These are phyloP conservation scores for Zophobas morio DNA, from an alignment of 1,140 invertebrate species.

Conservation along the genomic window DNA sequence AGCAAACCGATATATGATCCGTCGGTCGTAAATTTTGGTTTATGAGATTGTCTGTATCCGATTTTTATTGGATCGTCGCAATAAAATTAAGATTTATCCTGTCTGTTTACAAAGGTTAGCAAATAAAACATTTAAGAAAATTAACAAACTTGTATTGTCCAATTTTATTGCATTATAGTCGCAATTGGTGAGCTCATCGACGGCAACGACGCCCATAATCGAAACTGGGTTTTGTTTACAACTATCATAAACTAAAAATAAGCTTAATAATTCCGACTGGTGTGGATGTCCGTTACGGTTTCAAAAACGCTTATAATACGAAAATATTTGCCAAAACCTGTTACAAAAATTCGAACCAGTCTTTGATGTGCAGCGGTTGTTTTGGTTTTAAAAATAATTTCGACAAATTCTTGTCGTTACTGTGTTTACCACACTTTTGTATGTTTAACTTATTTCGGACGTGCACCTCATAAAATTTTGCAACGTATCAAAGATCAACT, in stretches of 20 bases:
- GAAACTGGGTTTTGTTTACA: constrained; percentile 26
- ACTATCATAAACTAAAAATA: constrained; percentile 14
- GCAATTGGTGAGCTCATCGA: constrained; percentile 16
- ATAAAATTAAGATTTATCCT: no score
- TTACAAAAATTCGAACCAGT: no score
- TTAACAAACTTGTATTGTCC: not conserved
- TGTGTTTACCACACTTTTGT: not conserved
- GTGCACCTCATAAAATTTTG: constrained; percentile 16
- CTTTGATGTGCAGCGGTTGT: not conserved
- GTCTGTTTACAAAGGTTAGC: no score
- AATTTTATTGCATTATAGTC: not conserved
- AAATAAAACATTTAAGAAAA: no score
- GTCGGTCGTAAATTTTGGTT: no score
- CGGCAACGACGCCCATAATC: not conserved
- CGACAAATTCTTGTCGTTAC: no score
- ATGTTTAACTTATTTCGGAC: constrained; percentile 1
- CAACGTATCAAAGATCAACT: not conserved
- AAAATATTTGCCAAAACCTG: not conserved
- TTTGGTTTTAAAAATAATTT: no score
- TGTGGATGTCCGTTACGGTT: constrained; percentile 3
- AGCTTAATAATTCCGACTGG: not conserved
- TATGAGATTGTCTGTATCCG: no score
- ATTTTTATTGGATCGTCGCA: no score
- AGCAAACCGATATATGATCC: no score
- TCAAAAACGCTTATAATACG: not conserved